Evolutionary conservation across 1,140 invertebrate species (phyloP), one percentile per base, ranked within the genome.

Genomic region (Halyomorpha halys): DNA sequence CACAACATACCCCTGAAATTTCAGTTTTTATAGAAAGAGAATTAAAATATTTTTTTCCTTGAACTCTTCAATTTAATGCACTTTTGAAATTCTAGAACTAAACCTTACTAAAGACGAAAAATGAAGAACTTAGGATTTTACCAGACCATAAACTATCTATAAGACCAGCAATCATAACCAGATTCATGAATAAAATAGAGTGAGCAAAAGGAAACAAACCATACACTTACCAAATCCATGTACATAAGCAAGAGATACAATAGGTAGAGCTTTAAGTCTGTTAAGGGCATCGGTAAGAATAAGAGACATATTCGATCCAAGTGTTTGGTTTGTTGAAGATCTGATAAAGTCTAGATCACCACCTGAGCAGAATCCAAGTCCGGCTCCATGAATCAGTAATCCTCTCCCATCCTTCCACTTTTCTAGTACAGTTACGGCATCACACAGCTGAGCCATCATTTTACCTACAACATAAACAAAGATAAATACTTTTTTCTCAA

Each of bases 371-470:
- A 84, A 83, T 1, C 59, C 59, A 6, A 71, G 69, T 1, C 74
- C 76, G 16, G 70, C 66, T 0, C 79, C 79, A 59, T 71, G 69
- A 6, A 84, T 27, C 14, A 84, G 71, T 1, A 84, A 63, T 9
- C 76, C 81, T 74, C 80, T 82, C 13, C 82, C 82, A 21, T 68
- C 66, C 39, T 70, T 64, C 79, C 79, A 80, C 11, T 70, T 63
- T 68, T 81, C 77, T n/a, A 84, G 69, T 39, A 74, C 69, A 19
- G 59, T 39, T 0, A 82, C 68, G 47, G 72, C 71, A 21, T 80
- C 73, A 18, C 71, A 66, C 4, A 84, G 73, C 39, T 83, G 76
- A 9, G 78, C 75, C 79, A 83, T 82, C 82, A 84, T 84, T 61
- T 73, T 73, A 39, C 81, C 82, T 81, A 25, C 8, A 30, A 4